Evolutionary conservation across 2,888 invertebrate species (phyloP).

Genomic region (Oeneis ivallda): DNA sequence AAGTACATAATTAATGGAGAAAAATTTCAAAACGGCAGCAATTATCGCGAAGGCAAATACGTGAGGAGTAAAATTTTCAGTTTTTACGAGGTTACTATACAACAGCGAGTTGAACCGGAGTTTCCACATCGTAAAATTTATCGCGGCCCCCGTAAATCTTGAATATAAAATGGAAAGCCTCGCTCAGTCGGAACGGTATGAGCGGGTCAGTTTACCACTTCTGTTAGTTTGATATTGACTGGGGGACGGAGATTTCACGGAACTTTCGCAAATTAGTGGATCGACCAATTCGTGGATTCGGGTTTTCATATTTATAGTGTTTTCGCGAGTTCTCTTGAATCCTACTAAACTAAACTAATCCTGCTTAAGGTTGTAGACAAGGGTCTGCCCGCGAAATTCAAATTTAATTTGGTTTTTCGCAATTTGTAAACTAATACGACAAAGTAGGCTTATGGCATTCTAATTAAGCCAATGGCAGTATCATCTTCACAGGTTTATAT

Average conservation of each 20-base stretch:
- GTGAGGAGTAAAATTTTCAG: constrained; percentile 22
- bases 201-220: constrained; percentile 42
- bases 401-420: no score
- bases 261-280: constrained; percentile 18
- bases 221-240: constrained; percentile 41
- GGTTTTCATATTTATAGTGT: not conserved
- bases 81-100: constrained; percentile 25
- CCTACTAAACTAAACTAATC: no score
- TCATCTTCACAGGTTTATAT: no score
- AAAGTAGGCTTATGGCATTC: no score
- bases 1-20: constrained; percentile 13
- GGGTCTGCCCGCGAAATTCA: no score
- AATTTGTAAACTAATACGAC: no score
- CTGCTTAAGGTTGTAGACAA: no score
- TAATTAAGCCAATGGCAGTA: no score
- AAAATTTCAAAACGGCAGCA: constrained; percentile 16
- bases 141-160: constrained; percentile 55
- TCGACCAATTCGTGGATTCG: not conserved
- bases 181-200: constrained; percentile 39
- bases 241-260: constrained; percentile 23
- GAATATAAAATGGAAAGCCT: constrained; percentile 49
- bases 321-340: no score
- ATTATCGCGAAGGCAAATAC: constrained; percentile 19
- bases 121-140: constrained; percentile 61
- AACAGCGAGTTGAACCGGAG: constrained; percentile 38